Percentiles rank a stretch among this genome's conserved stretches.
phyloP scores from a whole-genome alignment of 2,797 vertebrate species.

The Danio tinwini region DNA sequence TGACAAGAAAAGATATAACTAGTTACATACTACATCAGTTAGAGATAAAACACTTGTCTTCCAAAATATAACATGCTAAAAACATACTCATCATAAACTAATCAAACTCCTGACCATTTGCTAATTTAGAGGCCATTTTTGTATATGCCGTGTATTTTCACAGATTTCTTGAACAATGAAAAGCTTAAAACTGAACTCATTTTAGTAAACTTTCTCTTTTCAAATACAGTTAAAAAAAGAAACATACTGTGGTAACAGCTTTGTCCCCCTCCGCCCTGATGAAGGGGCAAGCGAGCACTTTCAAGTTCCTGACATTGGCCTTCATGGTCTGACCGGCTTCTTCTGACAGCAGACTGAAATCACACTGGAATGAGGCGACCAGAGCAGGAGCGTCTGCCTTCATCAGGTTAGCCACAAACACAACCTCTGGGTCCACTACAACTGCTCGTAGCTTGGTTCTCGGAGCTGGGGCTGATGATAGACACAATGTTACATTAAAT shows the following conservation, averaged over 20 bases:
- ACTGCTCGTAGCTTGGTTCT: conserved; percentile 81
- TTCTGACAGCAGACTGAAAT: conserved; percentile 76
- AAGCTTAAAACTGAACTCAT: neutral
- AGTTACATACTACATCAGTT: too few species aligned
- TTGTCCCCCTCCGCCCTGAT: conserved; percentile 79
- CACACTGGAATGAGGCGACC: conserved; percentile 87
- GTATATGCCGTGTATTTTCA: neutral
- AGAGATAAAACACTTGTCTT: too few species aligned
- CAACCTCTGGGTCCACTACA: conserved; percentile 92
- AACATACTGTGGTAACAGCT: conserved; percentile 86
- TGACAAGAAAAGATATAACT: too few species aligned
- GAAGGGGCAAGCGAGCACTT: conserved; percentile 91
- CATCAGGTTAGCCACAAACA: conserved; percentile 92
- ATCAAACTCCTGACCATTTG: too few species aligned
- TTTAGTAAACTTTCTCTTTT: too few species aligned
- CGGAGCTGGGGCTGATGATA: conserved; percentile 51
- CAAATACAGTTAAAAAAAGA: too few species aligned
- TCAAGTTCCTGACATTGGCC: conserved; percentile 84
- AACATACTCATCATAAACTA: too few species aligned
- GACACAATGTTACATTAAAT: neutral
- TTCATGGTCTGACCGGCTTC: conserved; percentile 78
- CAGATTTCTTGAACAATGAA: neutral
- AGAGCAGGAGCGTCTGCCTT: conserved; percentile 89
- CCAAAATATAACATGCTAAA: neutral
- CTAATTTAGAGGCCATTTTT: too few species aligned